phyloP scores from a whole-genome alignment of 2,888 invertebrate genomes.

The Apotomis betuletana region DNA sequence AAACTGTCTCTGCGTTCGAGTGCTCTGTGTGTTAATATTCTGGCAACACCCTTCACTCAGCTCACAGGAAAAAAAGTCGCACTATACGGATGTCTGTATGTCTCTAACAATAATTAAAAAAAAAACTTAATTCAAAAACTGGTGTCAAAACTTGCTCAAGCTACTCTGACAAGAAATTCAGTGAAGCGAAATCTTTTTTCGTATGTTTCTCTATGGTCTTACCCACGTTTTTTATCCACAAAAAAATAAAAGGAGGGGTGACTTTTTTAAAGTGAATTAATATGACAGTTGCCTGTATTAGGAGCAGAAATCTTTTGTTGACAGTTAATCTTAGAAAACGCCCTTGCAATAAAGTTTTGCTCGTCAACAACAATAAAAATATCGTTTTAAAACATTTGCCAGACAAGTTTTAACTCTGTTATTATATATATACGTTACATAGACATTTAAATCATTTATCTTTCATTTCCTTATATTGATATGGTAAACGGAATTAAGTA shows the following conservation, averaged over 20 bases:
- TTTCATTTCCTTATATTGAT: conserved; percentile 8
- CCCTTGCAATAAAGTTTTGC: conserved; percentile 17
- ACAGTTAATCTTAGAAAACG: conserved; percentile 18
- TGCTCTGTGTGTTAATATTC: too few species aligned
- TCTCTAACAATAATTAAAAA: background rate
- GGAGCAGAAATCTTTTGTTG: conserved; percentile 22
- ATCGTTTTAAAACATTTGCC: background rate
- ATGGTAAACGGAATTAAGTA: conserved; percentile 14
- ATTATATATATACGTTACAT: background rate
- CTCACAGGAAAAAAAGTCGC: too few species aligned
- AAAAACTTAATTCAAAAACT: conserved; percentile 8
- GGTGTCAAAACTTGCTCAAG: conserved; percentile 1
- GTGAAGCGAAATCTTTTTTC: conserved; percentile 39
- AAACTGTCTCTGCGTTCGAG: too few species aligned
- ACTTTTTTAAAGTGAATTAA: conserved; percentile 46
- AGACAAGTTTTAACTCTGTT: background rate
- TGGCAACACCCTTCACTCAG: too few species aligned
- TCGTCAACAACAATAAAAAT: background rate
- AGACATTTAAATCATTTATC: background rate
- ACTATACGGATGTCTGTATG: too few species aligned
- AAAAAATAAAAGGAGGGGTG: conserved; percentile 71
- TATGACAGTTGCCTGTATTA: conserved; percentile 27
- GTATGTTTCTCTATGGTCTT: conserved; percentile 50
- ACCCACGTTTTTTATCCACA: conserved; percentile 75
- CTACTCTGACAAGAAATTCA: conserved; percentile 15